Conservation (phyloP, 2,113 vertebrate species). For the Agapornis roseicollis region DNA sequence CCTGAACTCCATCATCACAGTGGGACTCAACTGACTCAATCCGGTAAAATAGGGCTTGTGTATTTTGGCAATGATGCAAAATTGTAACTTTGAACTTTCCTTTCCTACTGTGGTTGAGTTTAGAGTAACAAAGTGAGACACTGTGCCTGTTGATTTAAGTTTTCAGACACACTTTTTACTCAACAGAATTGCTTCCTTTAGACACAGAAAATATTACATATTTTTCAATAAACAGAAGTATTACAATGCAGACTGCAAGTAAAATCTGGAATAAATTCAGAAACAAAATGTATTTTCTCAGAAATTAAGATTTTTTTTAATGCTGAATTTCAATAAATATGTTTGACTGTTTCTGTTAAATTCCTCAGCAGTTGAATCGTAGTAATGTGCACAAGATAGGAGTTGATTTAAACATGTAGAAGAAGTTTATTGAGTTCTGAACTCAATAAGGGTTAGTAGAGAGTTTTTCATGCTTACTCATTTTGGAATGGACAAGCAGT, state of each 20-base stretch:
- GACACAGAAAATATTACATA: not conserved
- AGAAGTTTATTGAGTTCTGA: not conserved
- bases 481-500: not conserved
- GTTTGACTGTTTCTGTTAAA: not conserved
- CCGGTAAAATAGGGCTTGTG: conserved; percentile 65
- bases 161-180: conserved; percentile 40
- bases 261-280: not conserved
- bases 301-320: not conserved
- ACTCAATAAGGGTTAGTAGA: not conserved
- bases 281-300: not conserved
- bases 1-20: conserved; percentile 79
- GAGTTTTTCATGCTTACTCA: not conserved
- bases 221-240: not conserved
- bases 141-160: conserved; percentile 43
- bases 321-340: not conserved
- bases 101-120: conserved; percentile 73
- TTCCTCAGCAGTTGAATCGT: not conserved
- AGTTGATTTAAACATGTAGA: not conserved
- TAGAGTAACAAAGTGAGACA: conserved; percentile 69
- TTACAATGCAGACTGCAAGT: not conserved
- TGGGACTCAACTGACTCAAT: conserved; percentile 72
- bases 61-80: conserved; percentile 76
- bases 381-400: not conserved
- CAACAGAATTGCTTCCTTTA: not conserved
- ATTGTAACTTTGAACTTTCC: conserved; percentile 76